A percentile compares a stretch with the other conserved stretches of the same genome.
Conservation (phyloP, 1,140 invertebrate species). For the Mylabris phalerata region DNA sequence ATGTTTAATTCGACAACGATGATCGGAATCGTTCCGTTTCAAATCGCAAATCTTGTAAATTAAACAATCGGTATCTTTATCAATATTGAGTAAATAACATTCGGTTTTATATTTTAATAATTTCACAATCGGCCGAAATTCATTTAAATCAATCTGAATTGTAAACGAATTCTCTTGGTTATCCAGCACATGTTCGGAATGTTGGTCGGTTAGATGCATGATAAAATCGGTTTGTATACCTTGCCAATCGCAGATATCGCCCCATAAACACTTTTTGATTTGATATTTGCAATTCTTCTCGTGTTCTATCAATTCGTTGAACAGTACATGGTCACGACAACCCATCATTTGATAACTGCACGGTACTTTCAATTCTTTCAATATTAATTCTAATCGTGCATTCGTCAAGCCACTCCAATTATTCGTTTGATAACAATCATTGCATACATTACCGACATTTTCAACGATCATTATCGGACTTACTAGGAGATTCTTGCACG, state of each 20-base stretch:
- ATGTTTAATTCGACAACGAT: constrained; percentile 28
- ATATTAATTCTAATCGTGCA: constrained; percentile 8
- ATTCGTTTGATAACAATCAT: neutral
- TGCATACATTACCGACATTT: constrained; percentile 7
- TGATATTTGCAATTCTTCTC: constrained; percentile 24
- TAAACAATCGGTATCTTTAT: constrained; percentile 20
- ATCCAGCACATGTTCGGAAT: constrained; percentile 26
- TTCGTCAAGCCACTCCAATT: constrained; percentile 6
- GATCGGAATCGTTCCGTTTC: constrained; percentile 18
- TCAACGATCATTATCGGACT: constrained; percentile 1
- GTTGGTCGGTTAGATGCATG: constrained; percentile 23
- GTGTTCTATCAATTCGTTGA: constrained; percentile 19
- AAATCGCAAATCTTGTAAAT: constrained; percentile 25
- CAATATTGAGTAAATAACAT: constrained; percentile 21
- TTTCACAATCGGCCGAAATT: constrained; percentile 8
- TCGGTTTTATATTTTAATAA: constrained; percentile 19
- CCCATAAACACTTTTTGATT: constrained; percentile 19
- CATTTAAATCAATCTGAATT: constrained; percentile 13
- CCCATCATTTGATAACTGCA: constrained; percentile 24
- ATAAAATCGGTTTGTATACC: constrained; percentile 22
- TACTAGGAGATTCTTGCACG: neutral
- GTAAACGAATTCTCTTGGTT: constrained; percentile 23
- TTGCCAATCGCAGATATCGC: constrained; percentile 22
- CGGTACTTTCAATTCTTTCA: constrained; percentile 7
- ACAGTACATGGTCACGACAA: constrained; percentile 17